A percentile compares a stretch with the other conserved stretches of the same genome.
Evolutionary conservation across 2,797 vertebrate species (phyloP).

Genomic region (Pangasius macronema): DNA sequence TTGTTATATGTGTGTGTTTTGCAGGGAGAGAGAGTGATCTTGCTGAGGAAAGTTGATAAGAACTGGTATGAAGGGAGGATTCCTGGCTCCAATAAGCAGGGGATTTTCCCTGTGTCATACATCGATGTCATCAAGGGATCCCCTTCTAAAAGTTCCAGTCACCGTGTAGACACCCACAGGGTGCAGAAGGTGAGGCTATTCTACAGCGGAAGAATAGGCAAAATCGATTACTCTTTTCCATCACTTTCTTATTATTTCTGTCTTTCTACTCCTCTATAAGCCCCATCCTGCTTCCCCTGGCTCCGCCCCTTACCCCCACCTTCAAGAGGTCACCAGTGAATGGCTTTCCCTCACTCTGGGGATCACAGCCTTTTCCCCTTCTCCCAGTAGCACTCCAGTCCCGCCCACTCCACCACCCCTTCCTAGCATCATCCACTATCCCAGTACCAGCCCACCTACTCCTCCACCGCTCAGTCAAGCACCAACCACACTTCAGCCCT

Average conservation of each 20-base stretch:
- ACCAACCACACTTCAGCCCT: conserved; percentile 52
- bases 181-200: conserved; percentile 30
- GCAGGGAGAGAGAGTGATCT: conserved; percentile 91
- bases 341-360: conserved; percentile 78
- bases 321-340: conserved; percentile 73
- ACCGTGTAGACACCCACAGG: conserved; percentile 79
- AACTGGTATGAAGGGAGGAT: conserved; percentile 99
- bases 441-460: conserved; percentile 61
- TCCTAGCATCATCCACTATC: conserved; percentile 69
- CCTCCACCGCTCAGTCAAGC: conserved; percentile 33
- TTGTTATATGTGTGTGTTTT: conserved; percentile 43
- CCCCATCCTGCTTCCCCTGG: conserved; percentile 62
- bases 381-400: conserved; percentile 54
- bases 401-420: conserved; percentile 73
- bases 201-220: background rate
- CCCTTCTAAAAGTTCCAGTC: conserved; percentile 78
- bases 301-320: conserved; percentile 64
- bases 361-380: conserved; percentile 57
- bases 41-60: conserved; percentile 93
- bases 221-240: background rate
- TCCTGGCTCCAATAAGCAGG: conserved; percentile 90
- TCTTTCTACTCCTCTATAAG: conserved; percentile 58
- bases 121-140: conserved; percentile 90
- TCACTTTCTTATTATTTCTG: conserved; percentile 57
- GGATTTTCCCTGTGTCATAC: conserved; percentile 97